Base-by-base conservation (phyloP, 2,113 vertebrate genomes). In the Psettodes erumei region DNA sequence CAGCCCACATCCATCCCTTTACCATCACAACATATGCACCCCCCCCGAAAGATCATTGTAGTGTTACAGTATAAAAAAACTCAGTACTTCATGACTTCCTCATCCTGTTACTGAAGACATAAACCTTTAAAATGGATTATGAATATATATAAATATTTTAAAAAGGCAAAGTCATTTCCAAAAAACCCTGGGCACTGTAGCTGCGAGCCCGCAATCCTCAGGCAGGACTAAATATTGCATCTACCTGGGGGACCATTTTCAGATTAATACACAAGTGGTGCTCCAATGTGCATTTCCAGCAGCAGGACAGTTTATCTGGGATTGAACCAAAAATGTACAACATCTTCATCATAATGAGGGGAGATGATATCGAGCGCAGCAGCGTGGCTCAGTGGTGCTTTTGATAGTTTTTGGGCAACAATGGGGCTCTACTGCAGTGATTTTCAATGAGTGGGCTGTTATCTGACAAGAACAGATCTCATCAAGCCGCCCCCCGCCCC, bases 21-120 rank as follows among this genome's bases (percentile, higher is more conserved):
- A 27, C 9, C 54, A 47, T 45, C 23, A 50, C 33, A 11, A 75
- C 67, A 50, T 35, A 18, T 42, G 27, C 35, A 23, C n/a, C n/a
- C n/a, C n/a, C n/a, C n/a, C n/a, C n/a, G n/a, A 43, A 50, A 73
- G 21, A 59, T 32, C 4, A 19, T 23, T 43, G 23, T 32, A 7
- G 53, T 45, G 38, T 68, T 38, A 54, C 23, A 21, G 19, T 50
- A n/a, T n/a, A n/a, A n/a, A n/a, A n/a, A n/a, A n/a, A n/a, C n/a
- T n/a, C n/a, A n/a, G n/a, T 48, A 23, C 47, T 48, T 25, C 3
- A 58, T 43, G 59, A 43, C 60, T 32, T 32, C 59, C 32, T 25
- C 35, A 12, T 38, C n/a, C 25, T 21, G 19, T 42, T 8, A 30
- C 23, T 43, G 25, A 25, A 19, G 38, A 25, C 35, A 60, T 40